A percentile compares a stretch with the other conserved stretches of the same genome.
phyloP scores from a whole-genome alignment of 2,113 vertebrate genomes.

The Setophaga kirtlandii region DNA sequence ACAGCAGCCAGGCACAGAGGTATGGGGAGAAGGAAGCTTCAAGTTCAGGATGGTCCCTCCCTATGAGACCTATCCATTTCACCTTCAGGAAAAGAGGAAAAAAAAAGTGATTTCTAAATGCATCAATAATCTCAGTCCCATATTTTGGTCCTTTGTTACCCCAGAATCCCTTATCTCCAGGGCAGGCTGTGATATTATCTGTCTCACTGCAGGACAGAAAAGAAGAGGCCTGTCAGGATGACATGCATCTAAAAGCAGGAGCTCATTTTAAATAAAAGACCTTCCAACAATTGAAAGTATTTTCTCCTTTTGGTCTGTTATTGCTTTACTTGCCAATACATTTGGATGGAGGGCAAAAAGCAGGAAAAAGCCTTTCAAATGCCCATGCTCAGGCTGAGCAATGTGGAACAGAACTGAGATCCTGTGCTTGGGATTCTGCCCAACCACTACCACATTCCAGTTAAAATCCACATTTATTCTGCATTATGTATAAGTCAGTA shows the following conservation, averaged over 20 bases:
- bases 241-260: slow-evolving; percentile 17
- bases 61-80: neutral
- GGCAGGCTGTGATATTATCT: slow-evolving; percentile 64
- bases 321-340: neutral
- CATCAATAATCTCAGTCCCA: slow-evolving; percentile 27
- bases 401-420: neutral
- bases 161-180: slow-evolving; percentile 31
- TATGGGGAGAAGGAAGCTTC: neutral
- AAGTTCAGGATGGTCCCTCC: neutral
- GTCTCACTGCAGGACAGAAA: slow-evolving; percentile 33
- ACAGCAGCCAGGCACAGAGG: neutral
- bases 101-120: slow-evolving; percentile 23
- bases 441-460: neutral
- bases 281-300: slow-evolving; percentile 5
- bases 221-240: slow-evolving; percentile 58
- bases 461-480: neutral
- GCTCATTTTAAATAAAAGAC: slow-evolving; percentile 1
- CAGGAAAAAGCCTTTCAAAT: neutral
- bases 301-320: neutral
- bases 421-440: neutral
- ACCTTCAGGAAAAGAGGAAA: neutral
- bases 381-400: neutral
- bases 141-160: slow-evolving; percentile 4
- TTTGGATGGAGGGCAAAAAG: neutral
- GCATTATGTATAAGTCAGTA: neutral